Evolutionary conservation across 2,113 vertebrate species (phyloP).

Genomic region (Myotis lucifugus): DNA sequence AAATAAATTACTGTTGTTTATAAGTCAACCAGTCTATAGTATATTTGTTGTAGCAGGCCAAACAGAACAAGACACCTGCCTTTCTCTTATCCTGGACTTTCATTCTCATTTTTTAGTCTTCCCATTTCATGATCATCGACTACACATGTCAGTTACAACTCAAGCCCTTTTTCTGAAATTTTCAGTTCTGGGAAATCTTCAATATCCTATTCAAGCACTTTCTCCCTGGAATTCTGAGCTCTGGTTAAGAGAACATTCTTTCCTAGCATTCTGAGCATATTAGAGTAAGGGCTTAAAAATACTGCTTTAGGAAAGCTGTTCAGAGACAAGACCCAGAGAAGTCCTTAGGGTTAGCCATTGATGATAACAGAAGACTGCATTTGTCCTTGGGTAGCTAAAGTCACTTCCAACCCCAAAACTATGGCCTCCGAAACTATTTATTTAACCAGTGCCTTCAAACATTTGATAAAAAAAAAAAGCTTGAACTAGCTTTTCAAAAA

Average conservation of each 20-base stretch:
- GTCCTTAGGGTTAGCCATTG: background rate
- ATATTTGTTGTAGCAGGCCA: background rate
- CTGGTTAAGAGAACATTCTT: slow-evolving; percentile 1
- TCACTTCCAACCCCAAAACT: background rate
- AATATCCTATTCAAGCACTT: background rate
- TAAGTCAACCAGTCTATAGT: background rate
- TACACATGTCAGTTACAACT: background rate
- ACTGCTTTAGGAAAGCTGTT: background rate
- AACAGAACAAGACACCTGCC: too few species aligned
- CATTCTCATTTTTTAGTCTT: background rate
- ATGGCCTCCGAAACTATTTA: background rate
- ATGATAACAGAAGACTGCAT: background rate
- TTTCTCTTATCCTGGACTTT: background rate
- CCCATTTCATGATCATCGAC: background rate
- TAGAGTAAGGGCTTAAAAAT: background rate
- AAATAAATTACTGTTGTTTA: background rate
- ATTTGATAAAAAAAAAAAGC: background rate
- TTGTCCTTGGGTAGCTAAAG: background rate
- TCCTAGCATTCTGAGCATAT: background rate
- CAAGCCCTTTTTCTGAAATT: background rate
- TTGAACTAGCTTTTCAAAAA: slow-evolving; percentile 59
- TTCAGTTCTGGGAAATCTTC: slow-evolving; percentile 28
- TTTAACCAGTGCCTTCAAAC: background rate
- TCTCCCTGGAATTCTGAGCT: background rate
- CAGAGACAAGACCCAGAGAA: background rate